Percentiles rank a stretch among this genome's conserved stretches.
Conservation (phyloP, 2,113 vertebrate species). For the Myrmecophaga tridactyla region DNA sequence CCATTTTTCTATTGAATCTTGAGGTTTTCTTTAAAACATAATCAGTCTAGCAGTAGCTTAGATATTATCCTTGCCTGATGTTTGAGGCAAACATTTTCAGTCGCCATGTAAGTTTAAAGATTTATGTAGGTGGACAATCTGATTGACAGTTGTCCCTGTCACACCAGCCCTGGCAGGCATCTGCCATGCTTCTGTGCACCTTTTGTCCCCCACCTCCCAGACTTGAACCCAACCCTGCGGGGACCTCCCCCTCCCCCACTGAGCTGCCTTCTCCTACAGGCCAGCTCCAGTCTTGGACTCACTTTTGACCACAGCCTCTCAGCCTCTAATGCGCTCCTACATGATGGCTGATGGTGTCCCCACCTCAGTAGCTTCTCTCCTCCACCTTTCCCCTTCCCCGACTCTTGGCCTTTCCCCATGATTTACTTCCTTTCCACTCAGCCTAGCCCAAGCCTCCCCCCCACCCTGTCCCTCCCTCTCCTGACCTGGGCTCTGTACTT, state of each 20-base stretch:
- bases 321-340: fast-evolving
- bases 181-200: not conserved
- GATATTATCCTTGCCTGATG: not conserved
- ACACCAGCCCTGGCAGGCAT: not conserved
- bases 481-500: no score
- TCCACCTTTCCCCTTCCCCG: no score
- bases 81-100: not conserved
- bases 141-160: not conserved
- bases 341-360: not conserved
- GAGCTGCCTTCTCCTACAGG: not conserved
- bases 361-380: not conserved
- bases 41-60: not conserved
- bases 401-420: not conserved
- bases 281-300: not conserved
- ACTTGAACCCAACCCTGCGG: not conserved
- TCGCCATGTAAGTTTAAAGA: not conserved
- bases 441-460: not conserved
- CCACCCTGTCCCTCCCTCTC: not conserved
- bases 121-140: not conserved
- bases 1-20: not conserved
- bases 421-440: not conserved
- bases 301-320: not conserved
- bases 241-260: not conserved
- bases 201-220: not conserved
- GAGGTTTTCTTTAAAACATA: not conserved